Conservation (phyloP, 1,140 invertebrate species). For the Carcinoscorpius rotundicauda region DNA sequence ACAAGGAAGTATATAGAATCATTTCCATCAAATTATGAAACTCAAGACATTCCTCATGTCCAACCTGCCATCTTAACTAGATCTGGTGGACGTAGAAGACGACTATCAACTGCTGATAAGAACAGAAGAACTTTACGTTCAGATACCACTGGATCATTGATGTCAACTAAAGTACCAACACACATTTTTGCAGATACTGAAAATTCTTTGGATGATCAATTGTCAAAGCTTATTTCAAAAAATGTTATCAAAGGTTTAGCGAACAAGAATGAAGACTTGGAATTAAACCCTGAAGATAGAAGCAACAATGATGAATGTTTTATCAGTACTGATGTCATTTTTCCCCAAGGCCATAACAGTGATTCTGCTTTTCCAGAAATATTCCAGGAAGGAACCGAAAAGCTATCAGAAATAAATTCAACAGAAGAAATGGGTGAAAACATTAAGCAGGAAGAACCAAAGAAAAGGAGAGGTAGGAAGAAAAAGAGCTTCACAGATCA, state of each 20-base stretch:
- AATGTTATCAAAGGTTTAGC: too few relatives aligned
- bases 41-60: constrained; percentile 1
- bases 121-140: constrained; percentile 12
- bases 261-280: too few relatives aligned
- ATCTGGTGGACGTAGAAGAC: constrained; percentile 7
- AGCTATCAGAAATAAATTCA: not conserved
- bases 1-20: constrained; percentile 22
- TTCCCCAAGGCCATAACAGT: too few relatives aligned
- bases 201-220: too few relatives aligned
- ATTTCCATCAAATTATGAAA: not conserved
- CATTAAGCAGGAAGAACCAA: constrained; percentile 11
- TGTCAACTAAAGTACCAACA: not conserved
- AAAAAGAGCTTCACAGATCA: constrained; percentile 21
- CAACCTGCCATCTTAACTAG: constrained; percentile 7
- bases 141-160: constrained; percentile 8
- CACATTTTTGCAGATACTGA: too few relatives aligned
- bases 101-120: constrained; percentile 14
- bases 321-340: too few relatives aligned
- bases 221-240: too few relatives aligned
- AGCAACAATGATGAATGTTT: too few relatives aligned
- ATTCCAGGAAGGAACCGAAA: not conserved
- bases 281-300: too few relatives aligned
- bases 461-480: constrained; percentile 21
- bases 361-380: not conserved
- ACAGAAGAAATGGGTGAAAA: not conserved